Base-by-base conservation (phyloP, 2,888 invertebrate species). In the Boloria selene region DNA sequence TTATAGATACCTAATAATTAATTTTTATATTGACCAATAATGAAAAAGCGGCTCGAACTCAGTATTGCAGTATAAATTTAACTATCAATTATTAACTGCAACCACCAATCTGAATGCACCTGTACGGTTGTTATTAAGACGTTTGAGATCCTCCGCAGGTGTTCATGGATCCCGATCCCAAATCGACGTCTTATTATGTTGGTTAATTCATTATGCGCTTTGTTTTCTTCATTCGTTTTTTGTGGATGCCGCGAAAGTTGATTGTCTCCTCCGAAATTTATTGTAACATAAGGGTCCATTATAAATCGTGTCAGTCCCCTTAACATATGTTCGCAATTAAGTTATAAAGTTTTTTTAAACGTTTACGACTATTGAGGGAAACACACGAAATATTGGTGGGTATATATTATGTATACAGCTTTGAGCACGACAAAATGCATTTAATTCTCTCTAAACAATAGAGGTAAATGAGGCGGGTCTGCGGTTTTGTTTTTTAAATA, bases 291-390 rank as follows among this genome's bases (percentile, higher is more conserved):
- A 84, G 84, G 86, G 84, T 83, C 84, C 83, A 85, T 86, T 88
- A 84, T 90, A 90, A 91, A 90, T 88, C 82, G 88, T 83, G 85
- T 82, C 82, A 80, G 80, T 77, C 78, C 72, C 74, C 75, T 81
- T 87, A 90, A 92, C 90, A 91, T 85, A 91, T 91, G 91, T 91
- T 86, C 73, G 84, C 85, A 87, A 92, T 92, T 92, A 91, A 86
- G 87, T 81, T 82, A 85, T 90, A 85, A 89, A 90, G 83, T 86
- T 86, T 79, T n/a, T 78, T 77, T 81, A 83, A 76, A 79, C 81
- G 84, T 88, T 86, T 85, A 83, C 83, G 78, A 77, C 78, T 77
- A 81, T 81, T 81, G 78, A 77, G 80, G 79, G 77, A 78, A 76
- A 77, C 80, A 74, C 80, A 78, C 77, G 80, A 71, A 74, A 70